Conservation (phyloP, 2,797 vertebrate species). For the Clamator glandarius region DNA sequence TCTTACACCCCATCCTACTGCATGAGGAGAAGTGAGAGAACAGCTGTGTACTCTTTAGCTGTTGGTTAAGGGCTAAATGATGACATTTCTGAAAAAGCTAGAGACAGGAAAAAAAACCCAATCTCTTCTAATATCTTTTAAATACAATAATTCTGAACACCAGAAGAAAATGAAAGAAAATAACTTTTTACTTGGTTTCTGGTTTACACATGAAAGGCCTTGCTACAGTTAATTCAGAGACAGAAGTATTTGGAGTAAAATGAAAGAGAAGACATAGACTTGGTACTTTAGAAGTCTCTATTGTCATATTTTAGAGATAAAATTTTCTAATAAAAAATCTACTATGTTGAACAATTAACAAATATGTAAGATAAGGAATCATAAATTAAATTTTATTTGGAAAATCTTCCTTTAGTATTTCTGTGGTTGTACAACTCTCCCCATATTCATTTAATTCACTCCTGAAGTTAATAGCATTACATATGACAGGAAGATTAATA, state of each 20-base stretch:
- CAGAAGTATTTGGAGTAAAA: neutral
- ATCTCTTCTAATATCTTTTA: neutral
- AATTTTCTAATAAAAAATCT: neutral
- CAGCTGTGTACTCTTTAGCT: no score
- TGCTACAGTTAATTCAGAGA: neutral
- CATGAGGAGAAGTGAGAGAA: no score
- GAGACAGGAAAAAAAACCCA: neutral
- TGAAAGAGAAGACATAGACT: neutral
- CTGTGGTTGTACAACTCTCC: neutral
- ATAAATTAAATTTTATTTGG: neutral
- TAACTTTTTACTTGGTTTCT: neutral
- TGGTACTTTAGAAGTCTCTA: neutral
- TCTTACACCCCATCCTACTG: no score
- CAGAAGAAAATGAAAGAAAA: neutral
- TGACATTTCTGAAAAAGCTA: no score
- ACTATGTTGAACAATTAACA: neutral
- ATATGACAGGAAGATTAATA: neutral
- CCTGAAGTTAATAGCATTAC: neutral
- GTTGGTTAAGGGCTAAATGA: no score
- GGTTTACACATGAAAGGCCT: neutral
- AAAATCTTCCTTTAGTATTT: neutral
- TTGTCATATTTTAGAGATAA: neutral
- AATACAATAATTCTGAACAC: neutral
- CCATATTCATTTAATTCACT: neutral
- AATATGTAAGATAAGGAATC: neutral